These are phyloP conservation scores for Acanthis flammea DNA, from an alignment of 2,797 vertebrate genomes.

Conservation along the genomic window DNA sequence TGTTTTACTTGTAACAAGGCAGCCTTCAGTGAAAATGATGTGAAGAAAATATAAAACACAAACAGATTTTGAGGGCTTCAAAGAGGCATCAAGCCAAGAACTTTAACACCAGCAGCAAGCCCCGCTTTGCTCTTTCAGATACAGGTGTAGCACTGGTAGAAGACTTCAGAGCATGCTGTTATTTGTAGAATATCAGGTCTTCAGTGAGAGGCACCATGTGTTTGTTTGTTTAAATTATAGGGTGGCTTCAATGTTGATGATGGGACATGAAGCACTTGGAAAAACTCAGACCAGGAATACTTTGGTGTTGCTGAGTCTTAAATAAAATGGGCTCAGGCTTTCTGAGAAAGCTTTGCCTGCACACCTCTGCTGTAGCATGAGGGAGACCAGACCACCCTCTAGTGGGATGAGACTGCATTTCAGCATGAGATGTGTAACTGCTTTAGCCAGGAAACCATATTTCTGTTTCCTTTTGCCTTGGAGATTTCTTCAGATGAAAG, in stretches of 20 bases:
- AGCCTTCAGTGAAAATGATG: neutral
- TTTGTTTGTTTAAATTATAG: neutral
- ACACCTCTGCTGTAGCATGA: neutral
- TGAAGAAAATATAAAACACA: neutral
- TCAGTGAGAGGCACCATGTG: neutral
- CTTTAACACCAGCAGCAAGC: neutral
- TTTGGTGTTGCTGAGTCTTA: neutral
- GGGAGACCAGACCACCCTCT: conserved; percentile 72
- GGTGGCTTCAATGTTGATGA: neutral
- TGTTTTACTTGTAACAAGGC: neutral
- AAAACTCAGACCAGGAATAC: conserved; percentile 8
- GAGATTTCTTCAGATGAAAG: conserved; percentile 5
- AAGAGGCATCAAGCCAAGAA: neutral
- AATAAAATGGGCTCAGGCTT: neutral
- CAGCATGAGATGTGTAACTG: neutral
- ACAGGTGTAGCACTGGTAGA: neutral
- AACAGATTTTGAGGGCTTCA: neutral
- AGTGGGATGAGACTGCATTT: conserved; percentile 61
- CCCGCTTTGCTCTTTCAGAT: neutral
- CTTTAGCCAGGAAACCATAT: neutral
- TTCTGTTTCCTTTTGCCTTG: conserved; percentile 15
- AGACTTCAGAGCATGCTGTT: neutral
- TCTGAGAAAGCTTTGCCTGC: neutral
- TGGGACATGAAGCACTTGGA: neutral
- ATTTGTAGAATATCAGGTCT: neutral